Evolutionary conservation across 2,113 vertebrate genomes (phyloP), one percentile per base, ranked within the genome.

Genomic region (Hiodon tergisus): DNA sequence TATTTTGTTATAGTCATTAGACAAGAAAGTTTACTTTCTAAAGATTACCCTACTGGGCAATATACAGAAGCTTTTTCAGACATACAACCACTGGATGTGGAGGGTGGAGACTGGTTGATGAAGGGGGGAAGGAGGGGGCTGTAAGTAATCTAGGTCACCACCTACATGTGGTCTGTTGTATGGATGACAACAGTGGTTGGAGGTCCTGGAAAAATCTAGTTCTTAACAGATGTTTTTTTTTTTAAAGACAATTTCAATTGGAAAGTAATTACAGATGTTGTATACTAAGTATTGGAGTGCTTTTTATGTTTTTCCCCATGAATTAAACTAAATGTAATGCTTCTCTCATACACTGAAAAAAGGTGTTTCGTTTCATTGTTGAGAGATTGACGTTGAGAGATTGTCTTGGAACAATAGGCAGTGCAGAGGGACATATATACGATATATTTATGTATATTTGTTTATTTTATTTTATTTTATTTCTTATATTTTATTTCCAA

Each of bases 111-210:
- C 31, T 31, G 31, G 31, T 31, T 31, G 31, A 2, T 59, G 11
- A 54, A 10, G 47, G 17, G 53, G 51, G 60, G 14, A 67, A 66
- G 46, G 16, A 71, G 62, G 57, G 54, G 53, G 72, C 69, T 63
- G 31, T 73, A 54, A 52, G 67, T 76, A 79, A 81, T 81, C 75
- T 77, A 78, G 77, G 78, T 80, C 75, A 78, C 65, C 53, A 76
- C 79, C 60, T 55, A 73, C 74, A 80, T 69, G 61, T 79, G 80
- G 76, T 76, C 17, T 74, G 72, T 60, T 74, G 63, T 75, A 57
- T 77, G 65, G 77, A 82, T 82, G 72, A 78, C 71, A 80, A 78
- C 75, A 53, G 47, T 63, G 66, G 31, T 47, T 65, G 47, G 68
- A 80, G 54, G 59, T 59, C 72, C 73, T 62, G 54, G 60, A 68